Percentiles rank a stretch among this genome's conserved stretches.
These are phyloP conservation scores for Neolamprologus caudopunctatus DNA, from an alignment of 2,113 vertebrate species.

Conservation along the genomic window DNA sequence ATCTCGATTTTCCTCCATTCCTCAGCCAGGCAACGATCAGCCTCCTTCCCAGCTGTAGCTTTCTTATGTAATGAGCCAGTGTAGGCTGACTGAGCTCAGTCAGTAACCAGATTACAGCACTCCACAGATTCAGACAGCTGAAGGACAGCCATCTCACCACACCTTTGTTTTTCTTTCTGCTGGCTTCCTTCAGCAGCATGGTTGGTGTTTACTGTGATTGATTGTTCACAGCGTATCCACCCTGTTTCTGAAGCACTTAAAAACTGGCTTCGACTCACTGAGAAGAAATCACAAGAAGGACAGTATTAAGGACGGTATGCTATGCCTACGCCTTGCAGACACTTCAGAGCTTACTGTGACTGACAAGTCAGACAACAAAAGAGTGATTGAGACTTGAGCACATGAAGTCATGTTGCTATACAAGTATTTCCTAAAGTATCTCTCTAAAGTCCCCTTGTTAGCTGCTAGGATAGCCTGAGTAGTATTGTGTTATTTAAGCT, in stretches of 20 bases:
- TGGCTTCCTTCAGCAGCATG: not conserved
- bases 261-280: not conserved
- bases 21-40: not conserved
- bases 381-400: not conserved
- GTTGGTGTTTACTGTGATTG: not conserved
- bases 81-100: constrained; percentile 40
- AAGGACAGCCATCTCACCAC: constrained; percentile 28
- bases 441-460: not conserved
- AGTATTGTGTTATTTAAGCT: not conserved
- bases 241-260: not conserved
- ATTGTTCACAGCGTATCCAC: not conserved
- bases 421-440: not conserved
- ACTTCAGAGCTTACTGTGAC: not conserved
- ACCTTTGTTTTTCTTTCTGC: constrained; percentile 25
- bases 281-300: not conserved
- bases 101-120: constrained; percentile 52
- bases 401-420: not conserved
- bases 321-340: not conserved
- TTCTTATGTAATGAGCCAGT: constrained; percentile 55
- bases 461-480: not conserved
- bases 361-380: not conserved
- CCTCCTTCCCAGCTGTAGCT: constrained; percentile 28
- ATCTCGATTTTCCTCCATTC: not conserved
- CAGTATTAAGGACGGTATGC: not conserved
- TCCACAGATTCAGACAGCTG: constrained; percentile 27